Evolutionary conservation across 2,888 invertebrate species (phyloP), one percentile per base, ranked within the genome.

Genomic region (Opisthograptis luteolata): DNA sequence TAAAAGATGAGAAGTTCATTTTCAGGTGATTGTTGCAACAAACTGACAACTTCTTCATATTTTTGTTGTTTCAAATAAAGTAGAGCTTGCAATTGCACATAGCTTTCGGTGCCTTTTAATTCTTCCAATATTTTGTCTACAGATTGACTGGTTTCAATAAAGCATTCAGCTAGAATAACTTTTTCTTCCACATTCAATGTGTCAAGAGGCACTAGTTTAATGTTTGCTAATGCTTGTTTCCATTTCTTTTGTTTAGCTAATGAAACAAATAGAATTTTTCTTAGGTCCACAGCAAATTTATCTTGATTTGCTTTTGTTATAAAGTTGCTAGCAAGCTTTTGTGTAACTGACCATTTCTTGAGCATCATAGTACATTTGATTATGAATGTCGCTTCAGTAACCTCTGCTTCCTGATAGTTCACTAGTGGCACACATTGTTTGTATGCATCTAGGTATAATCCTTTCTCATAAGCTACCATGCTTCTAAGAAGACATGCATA

Each of bases 401-500:
- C 47, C 62, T 88, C 79, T 39, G 83, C 74, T 57, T 84, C 79
- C 39, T 84, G 76, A 48, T 85, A 88, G 61, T 88, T 84, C 25
- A 90, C 64, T 31, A 87, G 63, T 35, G 85, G 85, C n/a, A 87
- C 78, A 81, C 84, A 87, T 59, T 75, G 73, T 64, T 85, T 88
- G 53, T 87, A 90, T 19, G 95, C 92, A 53, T 92, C 91, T 12
- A 92, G 68, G 61, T 92, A 92, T 46, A 92, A 83, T 13, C 91
- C 80, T 34, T 88, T 81, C 10, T 91, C 79, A 74, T 85, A 93
- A 10, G 83, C 74, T 43, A 92, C 72, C 51, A 94, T 92, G 22
- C 93, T 93, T 79, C 92, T 92, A 1, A 95, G 91, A 30, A 95
- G 83, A 19, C 92, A 76, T 1, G 92, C 94, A 68, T 93, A 89